Base-by-base conservation (phyloP, 2,113 vertebrate genomes). In the Mohoua ochrocephala region DNA sequence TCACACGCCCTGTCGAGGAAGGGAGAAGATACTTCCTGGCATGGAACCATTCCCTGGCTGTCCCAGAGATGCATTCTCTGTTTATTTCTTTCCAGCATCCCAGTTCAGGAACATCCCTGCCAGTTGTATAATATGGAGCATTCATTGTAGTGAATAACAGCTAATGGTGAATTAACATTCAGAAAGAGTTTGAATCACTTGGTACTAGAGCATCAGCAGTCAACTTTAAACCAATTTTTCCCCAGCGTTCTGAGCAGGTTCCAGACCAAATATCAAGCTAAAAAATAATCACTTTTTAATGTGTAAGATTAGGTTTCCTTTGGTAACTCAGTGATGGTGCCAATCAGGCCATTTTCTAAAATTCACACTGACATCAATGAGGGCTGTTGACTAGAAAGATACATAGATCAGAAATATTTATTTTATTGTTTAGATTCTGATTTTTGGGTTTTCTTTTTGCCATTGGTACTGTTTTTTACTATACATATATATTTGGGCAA, bases 201-300 rank as follows among this genome's bases (percentile, higher is more conserved):
- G 21, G 47, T 49, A 50, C 19, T 4, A 52, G 6, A 49, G 7
- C 31, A 74, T 13, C 17, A 61, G 24, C 31, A 54, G 6, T 52
- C 11, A 53, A 37, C 10, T 7, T 7, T 15, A 37, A 73, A 64
- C 1, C 0, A 1, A 3, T 64, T 54, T 81, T 7, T 0, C 3
- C 15, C 6, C 18, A 26, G 5, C 33, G 45, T 71, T 75, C 65
- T 52, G 37, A 79, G 42, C 41, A 73, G 47, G 8, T 7, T 76
- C 10, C 35, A 69, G 24, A 69, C 5, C 18, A 86, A 80, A 80
- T 44, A 61, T 17, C 5, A 52, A 79, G 7, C 28, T 63, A 31
- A 78, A 84, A 94, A 83, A 47, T 2, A 67, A 26, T 27, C 3
- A 11, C 7, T 52, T 59, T 53, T 65, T 59, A 59, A 24, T 52